Base-by-base conservation (phyloP, 2,888 invertebrate genomes). In the Monochamus alternatus region DNA sequence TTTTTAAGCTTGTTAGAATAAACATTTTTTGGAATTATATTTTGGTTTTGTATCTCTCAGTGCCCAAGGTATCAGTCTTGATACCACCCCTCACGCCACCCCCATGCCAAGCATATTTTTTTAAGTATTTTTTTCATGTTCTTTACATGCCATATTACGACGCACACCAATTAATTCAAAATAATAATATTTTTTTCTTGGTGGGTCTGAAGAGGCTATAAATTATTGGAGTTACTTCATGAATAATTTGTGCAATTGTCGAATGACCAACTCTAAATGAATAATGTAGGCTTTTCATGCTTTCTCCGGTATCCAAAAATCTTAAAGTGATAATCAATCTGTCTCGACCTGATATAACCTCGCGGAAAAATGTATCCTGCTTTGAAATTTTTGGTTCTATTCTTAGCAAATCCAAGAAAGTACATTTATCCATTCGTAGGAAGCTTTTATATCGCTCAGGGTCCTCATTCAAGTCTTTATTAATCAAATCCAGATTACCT, bases 191-290 rank as follows among this genome's bases (percentile, higher is more conserved):
- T 22, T 22, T 22, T 22, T 22, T 22, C 22, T 22, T 22, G 22
- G 22, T 22, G 22, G 22, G 22, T 22, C 22, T 22, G 22, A 22
- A 22, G 22, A 22, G 22, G 22, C 1, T 22, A 22, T 70, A 70
- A 60, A 70, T 70, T 60, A 14, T 59, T 30, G n/a, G 38, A 10
- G 58, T 58, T 8, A 70, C 70, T 70, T 70, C 60, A 60, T 55
- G 69, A 38, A 69, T 38, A 14, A 69, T 58, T 10, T 31, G n/a
- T 30, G 69, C 30, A 59, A 69, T 69, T 30, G 69, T 59, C 31
- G 58, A 69, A 31, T 69, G 31, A 38, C 58, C 58, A n/a, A 69
- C 59, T 58, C 59, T 31, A 55, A 69, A 69, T 43, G 69, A 58
- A 44, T 69, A 69, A 31, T 58, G 31, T 12, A 69, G 44, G 44